Evolutionary conservation across 35 echinoderm and acorn worm species (phyloP).

Genomic region (Anneissia japonica): DNA sequence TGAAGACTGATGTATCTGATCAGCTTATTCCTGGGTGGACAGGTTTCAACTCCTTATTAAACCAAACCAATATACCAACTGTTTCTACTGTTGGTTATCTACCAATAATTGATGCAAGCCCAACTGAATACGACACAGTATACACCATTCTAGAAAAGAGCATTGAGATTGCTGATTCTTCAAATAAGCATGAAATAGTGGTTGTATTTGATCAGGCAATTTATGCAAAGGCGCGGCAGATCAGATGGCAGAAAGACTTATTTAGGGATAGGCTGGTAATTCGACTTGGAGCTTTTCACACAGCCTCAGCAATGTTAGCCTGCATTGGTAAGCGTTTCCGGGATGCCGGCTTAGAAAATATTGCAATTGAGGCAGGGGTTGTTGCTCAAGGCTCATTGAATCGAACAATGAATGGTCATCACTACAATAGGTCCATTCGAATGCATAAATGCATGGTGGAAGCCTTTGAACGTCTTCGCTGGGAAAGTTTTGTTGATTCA

Average conservation of each 20-base stretch:
- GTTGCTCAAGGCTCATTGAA: conserved; percentile 47
- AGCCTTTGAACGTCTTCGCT: conserved; percentile 18
- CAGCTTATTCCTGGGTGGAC: conserved; percentile 42
- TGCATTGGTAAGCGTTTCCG: conserved; percentile 60
- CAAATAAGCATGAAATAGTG: neutral
- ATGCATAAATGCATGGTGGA: conserved; percentile 6
- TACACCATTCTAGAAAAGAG: conserved; percentile 47
- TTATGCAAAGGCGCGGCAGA: conserved; percentile 56
- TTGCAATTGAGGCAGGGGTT: conserved; percentile 45
- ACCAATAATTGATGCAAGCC: conserved; percentile 54
- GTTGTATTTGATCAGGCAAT: conserved; percentile 66
- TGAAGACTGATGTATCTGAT: too few species aligned
- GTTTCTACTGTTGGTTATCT: conserved; percentile 43
- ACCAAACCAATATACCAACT: neutral
- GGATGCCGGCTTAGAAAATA: conserved; percentile 67
- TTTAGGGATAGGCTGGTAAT: conserved; percentile 41
- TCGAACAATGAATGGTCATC: conserved; percentile 50
- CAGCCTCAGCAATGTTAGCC: conserved; percentile 40
- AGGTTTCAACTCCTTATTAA: conserved; percentile 32
- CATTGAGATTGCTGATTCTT: conserved; percentile 25
- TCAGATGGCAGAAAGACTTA: conserved; percentile 48
- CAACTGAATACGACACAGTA: conserved; percentile 53
- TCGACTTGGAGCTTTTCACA: conserved; percentile 63
- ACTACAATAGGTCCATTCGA: conserved; percentile 26
- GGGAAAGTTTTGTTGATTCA: conserved; percentile 15